Conservation (phyloP, 2,797 vertebrate species). For the Lateolabrax maculatus region DNA sequence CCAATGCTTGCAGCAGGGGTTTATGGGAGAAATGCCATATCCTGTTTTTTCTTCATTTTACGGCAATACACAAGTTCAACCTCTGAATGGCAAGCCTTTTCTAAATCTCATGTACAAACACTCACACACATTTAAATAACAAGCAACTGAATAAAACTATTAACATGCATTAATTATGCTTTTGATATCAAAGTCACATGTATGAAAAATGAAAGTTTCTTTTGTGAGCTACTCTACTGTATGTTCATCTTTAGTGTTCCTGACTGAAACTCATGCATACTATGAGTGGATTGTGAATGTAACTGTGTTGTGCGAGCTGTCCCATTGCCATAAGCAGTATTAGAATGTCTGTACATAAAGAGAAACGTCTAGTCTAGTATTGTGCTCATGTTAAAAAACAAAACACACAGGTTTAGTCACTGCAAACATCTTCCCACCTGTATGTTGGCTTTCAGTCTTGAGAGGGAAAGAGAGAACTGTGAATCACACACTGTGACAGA, state of each 20-base stretch:
- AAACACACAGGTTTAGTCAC: conserved; percentile 83
- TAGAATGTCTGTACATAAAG: conserved; percentile 91
- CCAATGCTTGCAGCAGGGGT: conserved; percentile 68
- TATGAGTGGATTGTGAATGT: conserved; percentile 87
- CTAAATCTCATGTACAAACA: conserved; percentile 74
- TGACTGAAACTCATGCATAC: conserved; percentile 78
- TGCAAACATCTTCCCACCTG: conserved; percentile 79
- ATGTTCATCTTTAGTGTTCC: conserved; percentile 78
- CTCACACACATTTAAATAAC: conserved; percentile 68
- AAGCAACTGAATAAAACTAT: conserved; percentile 48
- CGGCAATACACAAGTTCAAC: conserved; percentile 79
- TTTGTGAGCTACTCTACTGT: conserved; percentile 70
- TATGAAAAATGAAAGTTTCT: conserved; percentile 69
- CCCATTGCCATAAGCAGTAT: conserved; percentile 89
- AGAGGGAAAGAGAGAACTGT: conserved; percentile 79
- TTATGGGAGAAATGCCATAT: conserved; percentile 80
- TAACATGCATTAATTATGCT: conserved; percentile 76
- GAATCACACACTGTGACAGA: conserved; percentile 93
- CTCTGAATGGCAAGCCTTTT: conserved; percentile 69
- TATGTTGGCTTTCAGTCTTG: conserved; percentile 85
- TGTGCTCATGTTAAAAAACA: conserved; percentile 82
- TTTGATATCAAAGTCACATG: conserved; percentile 74
- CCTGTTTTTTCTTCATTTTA: conserved; percentile 72
- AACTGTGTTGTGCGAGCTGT: conserved; percentile 85
- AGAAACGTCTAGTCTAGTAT: conserved; percentile 86